Conservation (phyloP, 2,113 vertebrate species). For the Climacteris rufus region DNA sequence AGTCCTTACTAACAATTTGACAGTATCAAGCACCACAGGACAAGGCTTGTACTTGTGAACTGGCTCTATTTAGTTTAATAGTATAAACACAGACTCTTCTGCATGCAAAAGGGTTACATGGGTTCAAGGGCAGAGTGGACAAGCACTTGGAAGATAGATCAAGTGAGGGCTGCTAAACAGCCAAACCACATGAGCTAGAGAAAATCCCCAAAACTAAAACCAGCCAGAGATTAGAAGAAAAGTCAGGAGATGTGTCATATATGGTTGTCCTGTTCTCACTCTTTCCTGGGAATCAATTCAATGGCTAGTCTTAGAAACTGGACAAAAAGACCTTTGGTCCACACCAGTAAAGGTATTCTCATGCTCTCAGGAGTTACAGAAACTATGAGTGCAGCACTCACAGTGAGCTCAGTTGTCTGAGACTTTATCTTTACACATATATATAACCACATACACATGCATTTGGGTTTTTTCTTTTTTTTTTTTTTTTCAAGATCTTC, state of each 20-base stretch:
- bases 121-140: background rate
- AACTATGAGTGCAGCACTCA: background rate
- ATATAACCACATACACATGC: background rate
- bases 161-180: background rate
- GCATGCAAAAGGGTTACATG: background rate
- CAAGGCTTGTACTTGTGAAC: background rate
- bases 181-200: background rate
- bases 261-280: background rate
- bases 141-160: background rate
- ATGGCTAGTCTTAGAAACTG: background rate
- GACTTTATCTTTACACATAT: background rate
- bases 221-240: background rate
- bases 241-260: background rate
- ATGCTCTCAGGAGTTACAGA: background rate
- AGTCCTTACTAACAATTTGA: background rate
- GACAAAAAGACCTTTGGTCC: background rate
- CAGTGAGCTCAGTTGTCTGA: background rate
- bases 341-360: background rate
- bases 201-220: background rate
- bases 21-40: background rate
- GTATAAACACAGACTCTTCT: conserved; percentile 17
- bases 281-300: background rate
- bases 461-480: background rate
- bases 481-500: background rate
- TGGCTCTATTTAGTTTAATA: conserved; percentile 2